A percentile compares a stretch with the other conserved stretches of the same genome.
Evolutionary conservation across 2,888 invertebrate genomes (phyloP).

Genomic region (Chymomyza amoena): DNA sequence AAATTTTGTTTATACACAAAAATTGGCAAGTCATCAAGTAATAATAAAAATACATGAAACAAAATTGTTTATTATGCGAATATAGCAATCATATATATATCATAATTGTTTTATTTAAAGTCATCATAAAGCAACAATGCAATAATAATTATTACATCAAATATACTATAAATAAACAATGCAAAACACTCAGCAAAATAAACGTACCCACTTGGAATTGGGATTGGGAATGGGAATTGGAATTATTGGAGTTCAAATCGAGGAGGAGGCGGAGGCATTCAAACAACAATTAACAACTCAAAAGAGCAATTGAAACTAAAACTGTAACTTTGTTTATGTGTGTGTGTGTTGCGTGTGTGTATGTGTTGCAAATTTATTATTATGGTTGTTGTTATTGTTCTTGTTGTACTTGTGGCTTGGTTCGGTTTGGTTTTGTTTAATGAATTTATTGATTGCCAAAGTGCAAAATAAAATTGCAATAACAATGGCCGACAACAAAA

Average conservation of each 20-base stretch:
- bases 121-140: not conserved
- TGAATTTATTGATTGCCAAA: constrained; percentile 55
- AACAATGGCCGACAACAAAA: constrained; percentile 46
- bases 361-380: not conserved
- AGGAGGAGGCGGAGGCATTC: not conserved
- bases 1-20: constrained; percentile 17
- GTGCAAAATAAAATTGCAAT: not conserved
- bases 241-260: not conserved
- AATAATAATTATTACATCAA: not conserved
- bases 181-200: constrained; percentile 23
- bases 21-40: not conserved
- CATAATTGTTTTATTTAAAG: not conserved
- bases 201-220: not conserved
- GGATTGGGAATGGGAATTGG: not conserved
- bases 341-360: not conserved
- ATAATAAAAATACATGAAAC: not conserved
- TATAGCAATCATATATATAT: not conserved
- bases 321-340: not conserved
- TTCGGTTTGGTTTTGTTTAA: constrained; percentile 24
- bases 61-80: not conserved
- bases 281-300: constrained; percentile 30
- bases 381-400: constrained; percentile 12
- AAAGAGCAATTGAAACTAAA: constrained; percentile 48
- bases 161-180: constrained; percentile 10
- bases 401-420: constrained; percentile 10